A percentile compares a stretch with the other conserved stretches of the same genome.
Evolutionary conservation across 2,888 invertebrate species (phyloP).

Genomic region (Pediacus dermestoides): DNA sequence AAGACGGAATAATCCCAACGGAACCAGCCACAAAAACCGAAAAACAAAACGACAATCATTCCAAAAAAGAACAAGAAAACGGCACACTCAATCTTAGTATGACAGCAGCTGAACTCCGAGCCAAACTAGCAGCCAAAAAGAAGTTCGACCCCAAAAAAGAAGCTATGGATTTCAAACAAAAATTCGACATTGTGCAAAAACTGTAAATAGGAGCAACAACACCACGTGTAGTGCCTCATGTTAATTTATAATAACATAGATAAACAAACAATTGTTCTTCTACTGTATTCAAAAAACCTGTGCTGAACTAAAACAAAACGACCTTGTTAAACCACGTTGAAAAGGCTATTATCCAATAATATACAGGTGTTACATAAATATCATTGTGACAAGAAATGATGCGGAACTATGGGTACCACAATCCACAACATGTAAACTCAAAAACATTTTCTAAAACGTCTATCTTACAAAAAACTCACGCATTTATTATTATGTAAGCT

Average conservation of each 20-base stretch:
- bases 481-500: no score
- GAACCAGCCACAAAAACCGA: conserved; percentile 21
- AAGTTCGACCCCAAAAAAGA: conserved; percentile 89
- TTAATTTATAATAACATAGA: no score
- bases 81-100: conserved; percentile 72
- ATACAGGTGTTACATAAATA: conserved; percentile 22
- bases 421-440: no score
- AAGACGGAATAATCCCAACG: conserved; percentile 36
- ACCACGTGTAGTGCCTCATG: no score
- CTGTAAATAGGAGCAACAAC: no score
- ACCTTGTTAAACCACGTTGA: conserved; percentile 28
- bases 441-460: no score
- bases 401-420: conserved; percentile 19
- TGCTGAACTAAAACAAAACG: conserved; percentile 15
- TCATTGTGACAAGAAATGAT: conserved; percentile 19
- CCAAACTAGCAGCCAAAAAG: conserved; percentile 79
- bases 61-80: conserved; percentile 41
- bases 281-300: no score
- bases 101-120: conserved; percentile 90
- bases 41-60: conserved; percentile 26
- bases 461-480: no score
- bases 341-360: conserved; percentile 23
- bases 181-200: conserved; percentile 92
- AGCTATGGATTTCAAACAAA: conserved; percentile 85
- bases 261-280: no score